Evolutionary conservation across 2,888 invertebrate species (phyloP).

Genomic region (Geophilus truncorum): DNA sequence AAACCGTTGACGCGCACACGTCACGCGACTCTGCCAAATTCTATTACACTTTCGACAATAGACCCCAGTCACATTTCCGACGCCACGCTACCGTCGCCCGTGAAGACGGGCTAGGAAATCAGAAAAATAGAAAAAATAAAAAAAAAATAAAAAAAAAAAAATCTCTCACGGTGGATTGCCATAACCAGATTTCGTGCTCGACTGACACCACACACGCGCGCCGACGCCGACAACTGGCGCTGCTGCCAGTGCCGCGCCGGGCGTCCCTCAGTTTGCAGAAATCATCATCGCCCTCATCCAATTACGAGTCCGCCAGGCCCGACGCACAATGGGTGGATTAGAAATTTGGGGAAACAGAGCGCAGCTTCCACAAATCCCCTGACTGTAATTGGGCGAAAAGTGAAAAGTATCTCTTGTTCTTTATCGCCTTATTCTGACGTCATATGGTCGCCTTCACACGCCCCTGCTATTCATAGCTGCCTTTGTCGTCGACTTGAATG

Average conservation of each 20-base stretch:
- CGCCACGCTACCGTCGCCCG: neutral
- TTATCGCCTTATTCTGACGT: neutral
- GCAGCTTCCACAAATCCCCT: neutral
- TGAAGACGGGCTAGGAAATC: neutral
- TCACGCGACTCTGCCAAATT: neutral
- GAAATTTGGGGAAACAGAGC: neutral
- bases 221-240: slow-evolving; percentile 5
- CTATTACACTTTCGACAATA: slow-evolving; percentile 2
- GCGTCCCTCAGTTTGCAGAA: neutral
- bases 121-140: too few relatives aligned
- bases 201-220: neutral
- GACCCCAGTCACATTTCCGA: neutral
- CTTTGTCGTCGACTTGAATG: neutral
- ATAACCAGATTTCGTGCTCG: slow-evolving; percentile 15
- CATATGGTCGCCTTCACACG: neutral
- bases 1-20: neutral
- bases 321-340: neutral
- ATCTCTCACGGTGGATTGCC: neutral
- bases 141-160: neutral
- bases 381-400: neutral
- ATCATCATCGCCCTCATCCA: neutral
- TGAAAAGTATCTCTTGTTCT: neutral
- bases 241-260: neutral
- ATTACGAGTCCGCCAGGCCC: neutral
- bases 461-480: neutral